A percentile compares a stretch with the other conserved stretches of the same genome.
Conservation (phyloP, 1,140 invertebrate genomes). For the Acromyrmex echinatior region DNA sequence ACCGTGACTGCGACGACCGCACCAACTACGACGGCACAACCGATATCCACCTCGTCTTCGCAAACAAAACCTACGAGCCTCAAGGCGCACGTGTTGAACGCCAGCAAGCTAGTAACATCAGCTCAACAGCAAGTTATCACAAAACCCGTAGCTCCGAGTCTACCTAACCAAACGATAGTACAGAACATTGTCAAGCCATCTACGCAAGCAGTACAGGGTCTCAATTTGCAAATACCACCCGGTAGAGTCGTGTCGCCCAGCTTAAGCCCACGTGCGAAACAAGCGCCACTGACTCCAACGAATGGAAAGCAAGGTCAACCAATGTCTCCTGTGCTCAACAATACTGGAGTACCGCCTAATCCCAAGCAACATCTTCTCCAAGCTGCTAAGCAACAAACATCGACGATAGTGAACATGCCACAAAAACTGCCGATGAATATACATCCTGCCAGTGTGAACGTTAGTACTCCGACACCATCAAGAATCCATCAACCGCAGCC, state of each 20-base stretch:
- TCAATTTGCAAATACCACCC: conserved; percentile 82
- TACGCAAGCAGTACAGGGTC: conserved; percentile 77
- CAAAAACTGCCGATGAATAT: conserved; percentile 81
- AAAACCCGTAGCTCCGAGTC: conserved; percentile 74
- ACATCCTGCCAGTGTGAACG: conserved; percentile 75
- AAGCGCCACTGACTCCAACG: conserved; percentile 63
- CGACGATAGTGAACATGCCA: conserved; percentile 81
- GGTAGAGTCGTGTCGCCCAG: conserved; percentile 81
- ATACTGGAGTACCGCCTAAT: conserved; percentile 79
- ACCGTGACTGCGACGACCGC: conserved; percentile 49
- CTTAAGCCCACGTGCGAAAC: conserved; percentile 80
- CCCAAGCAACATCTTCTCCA: conserved; percentile 84
- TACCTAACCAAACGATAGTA: conserved; percentile 77
- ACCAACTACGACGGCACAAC: conserved; percentile 19
- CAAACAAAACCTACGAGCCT: conserved; percentile 86
- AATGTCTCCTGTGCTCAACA: conserved; percentile 84
- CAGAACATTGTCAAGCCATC: conserved; percentile 83
- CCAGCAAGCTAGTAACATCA: conserved; percentile 78
- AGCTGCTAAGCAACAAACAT: conserved; percentile 80
- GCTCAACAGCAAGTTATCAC: conserved; percentile 75
- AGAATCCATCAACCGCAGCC: conserved; percentile 83
- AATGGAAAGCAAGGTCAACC: conserved; percentile 81
- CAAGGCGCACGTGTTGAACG: conserved; percentile 87
- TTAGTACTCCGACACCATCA: conserved; percentile 72
- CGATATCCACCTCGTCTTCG: conserved; percentile 47